Conservation (phyloP, 2,888 invertebrate genomes). For the Azorinus chamasolen region DNA sequence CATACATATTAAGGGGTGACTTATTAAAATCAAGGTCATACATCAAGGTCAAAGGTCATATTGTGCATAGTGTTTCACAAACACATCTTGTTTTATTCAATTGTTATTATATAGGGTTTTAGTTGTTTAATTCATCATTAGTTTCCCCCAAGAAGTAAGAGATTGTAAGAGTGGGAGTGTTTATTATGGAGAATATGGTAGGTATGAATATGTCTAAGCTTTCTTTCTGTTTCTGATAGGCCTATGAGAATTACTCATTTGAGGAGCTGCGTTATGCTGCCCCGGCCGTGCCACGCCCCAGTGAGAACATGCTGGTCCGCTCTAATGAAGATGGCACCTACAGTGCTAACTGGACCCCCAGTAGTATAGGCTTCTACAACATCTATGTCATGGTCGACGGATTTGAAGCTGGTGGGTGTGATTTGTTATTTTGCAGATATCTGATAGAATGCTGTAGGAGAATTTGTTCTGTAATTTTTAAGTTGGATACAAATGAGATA, state of each 20-base stretch:
- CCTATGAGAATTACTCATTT: constrained; percentile 96
- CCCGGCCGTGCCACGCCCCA: constrained; percentile 90
- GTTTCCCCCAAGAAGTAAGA: too few relatives aligned
- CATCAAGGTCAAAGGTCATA: too few relatives aligned
- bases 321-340: constrained; percentile 93
- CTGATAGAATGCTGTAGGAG: neutral
- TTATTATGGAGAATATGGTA: too few relatives aligned
- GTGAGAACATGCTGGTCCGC: constrained; percentile 93
- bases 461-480: neutral
- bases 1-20: too few relatives aligned
- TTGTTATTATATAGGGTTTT: too few relatives aligned
- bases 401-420: constrained; percentile 86
- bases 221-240: constrained; percentile 87
- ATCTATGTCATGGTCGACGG: constrained; percentile 96
- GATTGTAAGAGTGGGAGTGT: too few relatives aligned
- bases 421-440: neutral
- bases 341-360: constrained; percentile 96
- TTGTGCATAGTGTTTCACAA: too few relatives aligned
- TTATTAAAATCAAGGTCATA: too few relatives aligned
- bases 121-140: too few relatives aligned
- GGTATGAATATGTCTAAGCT: too few relatives aligned
- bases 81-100: too few relatives aligned
- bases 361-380: constrained; percentile 95
- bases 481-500: neutral
- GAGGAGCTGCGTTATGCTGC: constrained; percentile 94